Evolutionary conservation across 2,113 vertebrate species (phyloP).

Genomic region (Gasterosteus nipponicus): DNA sequence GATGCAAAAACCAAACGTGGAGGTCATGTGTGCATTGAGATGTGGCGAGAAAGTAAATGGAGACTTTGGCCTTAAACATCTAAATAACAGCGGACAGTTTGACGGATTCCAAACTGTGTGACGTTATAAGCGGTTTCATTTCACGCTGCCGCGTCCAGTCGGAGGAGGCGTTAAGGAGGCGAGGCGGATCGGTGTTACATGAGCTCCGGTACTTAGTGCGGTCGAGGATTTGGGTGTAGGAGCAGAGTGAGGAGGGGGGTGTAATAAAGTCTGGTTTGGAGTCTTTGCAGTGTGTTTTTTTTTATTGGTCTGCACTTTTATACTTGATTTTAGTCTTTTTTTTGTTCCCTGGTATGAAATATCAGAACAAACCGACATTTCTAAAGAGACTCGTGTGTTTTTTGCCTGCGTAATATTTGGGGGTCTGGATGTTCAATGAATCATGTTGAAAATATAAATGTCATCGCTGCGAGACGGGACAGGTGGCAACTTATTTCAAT

Average conservation of each 20-base stretch:
- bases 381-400: background rate
- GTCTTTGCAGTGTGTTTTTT: background rate
- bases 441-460: background rate
- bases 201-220: slow-evolving; percentile 67
- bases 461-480: slow-evolving; percentile 90
- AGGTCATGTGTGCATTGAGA: background rate
- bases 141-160: slow-evolving; percentile 43
- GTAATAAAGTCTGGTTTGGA: background rate
- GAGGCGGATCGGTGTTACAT: slow-evolving; percentile 63
- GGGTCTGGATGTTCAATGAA: background rate
- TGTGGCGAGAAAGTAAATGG: background rate
- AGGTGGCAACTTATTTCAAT: slow-evolving; percentile 97
- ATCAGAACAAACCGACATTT: background rate
- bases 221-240: slow-evolving; percentile 65
- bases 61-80: background rate
- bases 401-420: no score
- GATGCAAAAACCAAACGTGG: background rate
- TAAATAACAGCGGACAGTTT: slow-evolving; percentile 15
- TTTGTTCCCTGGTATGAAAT: background rate
- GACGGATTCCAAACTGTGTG: slow-evolving; percentile 42
- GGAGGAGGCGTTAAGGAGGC: slow-evolving; percentile 69
- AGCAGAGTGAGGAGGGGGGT: slow-evolving; percentile 56
- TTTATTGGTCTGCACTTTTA: background rate
- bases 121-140: slow-evolving; percentile 56
- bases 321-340: background rate